Base-by-base conservation (phyloP, 2,888 invertebrate species). In the Meteorus colon region DNA sequence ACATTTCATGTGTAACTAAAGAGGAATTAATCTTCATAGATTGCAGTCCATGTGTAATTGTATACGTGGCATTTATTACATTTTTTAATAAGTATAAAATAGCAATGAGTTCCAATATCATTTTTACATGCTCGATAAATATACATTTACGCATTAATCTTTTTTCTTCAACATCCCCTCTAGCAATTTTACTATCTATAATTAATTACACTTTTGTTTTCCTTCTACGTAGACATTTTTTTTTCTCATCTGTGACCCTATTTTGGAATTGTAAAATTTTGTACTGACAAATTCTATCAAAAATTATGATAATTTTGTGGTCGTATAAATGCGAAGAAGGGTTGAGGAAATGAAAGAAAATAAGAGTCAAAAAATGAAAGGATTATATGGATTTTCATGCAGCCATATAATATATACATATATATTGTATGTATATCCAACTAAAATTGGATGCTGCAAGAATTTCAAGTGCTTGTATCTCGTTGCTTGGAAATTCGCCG, bases 321-420 rank as follows among this genome's bases (percentile, higher is more conserved):
- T 55, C 55, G 6, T 55, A 55, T 55, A 55, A 55, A 8, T 55
- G 55, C n/a, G 6, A 19, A 6, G 19, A 6, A 55, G 55, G 55
- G 55, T 55, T 55, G n/a, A 24, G 6, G 8, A 8, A 19, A 55
- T 55, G 6, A 19, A 29, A 79, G 65, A 81, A 72, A 82, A 83
- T 82, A 82, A 81, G 74, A 81, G 83, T 83, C 78, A 77, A 78
- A 77, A 66, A 79, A 77, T 77, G 75, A 75, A 79, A 78, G 55
- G 55, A 55, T 55, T 19, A 19, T 55, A 55, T 55, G 55, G 24
- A 24, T 55, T 55, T 24, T 19, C 55, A 3, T 24, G n/a, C 19
- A 55, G 55, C 19, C 8, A 19, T n/a, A 55, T 19, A 16, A n/a
- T 16, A 48, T 48, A 48, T 48, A 14, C 1, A 48, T 48, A 14